Conservation (phyloP, 2,888 invertebrate species). For the Euzetes globulus region DNA sequence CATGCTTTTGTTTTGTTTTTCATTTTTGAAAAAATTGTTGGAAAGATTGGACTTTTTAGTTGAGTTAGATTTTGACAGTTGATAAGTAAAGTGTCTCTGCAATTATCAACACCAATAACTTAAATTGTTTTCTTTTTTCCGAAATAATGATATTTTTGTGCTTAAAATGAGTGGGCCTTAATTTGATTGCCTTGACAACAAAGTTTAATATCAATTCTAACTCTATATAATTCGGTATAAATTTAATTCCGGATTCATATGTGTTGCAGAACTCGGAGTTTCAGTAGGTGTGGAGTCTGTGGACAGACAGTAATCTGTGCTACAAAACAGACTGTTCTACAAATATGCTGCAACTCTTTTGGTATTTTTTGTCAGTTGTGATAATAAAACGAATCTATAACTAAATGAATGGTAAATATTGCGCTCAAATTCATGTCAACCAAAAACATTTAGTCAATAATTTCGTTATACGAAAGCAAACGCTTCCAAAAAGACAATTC, state of each 20-base stretch:
- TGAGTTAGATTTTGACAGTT: too few relatives aligned
- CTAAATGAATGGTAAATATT: constrained; percentile 23
- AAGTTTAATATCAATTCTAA: too few relatives aligned
- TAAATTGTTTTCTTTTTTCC: too few relatives aligned
- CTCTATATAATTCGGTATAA: background rate
- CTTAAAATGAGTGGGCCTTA: too few relatives aligned
- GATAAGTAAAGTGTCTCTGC: too few relatives aligned
- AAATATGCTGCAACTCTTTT: background rate
- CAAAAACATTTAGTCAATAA: constrained; percentile 6
- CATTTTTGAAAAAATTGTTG: too few relatives aligned
- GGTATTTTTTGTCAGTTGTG: background rate
- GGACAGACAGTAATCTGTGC: background rate
- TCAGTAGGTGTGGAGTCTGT: too few relatives aligned
- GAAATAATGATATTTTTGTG: too few relatives aligned
- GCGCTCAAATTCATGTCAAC: constrained; percentile 9
- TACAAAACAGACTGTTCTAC: background rate
- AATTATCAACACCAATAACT: too few relatives aligned
- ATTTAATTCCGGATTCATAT: background rate
- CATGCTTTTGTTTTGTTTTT: too few relatives aligned
- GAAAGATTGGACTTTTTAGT: too few relatives aligned
- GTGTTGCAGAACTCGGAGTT: background rate
- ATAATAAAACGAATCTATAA: background rate
- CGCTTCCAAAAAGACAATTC: constrained; percentile 6
- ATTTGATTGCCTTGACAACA: too few relatives aligned
- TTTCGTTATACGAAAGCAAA: background rate